Percentiles rank a stretch among this genome's conserved stretches.
These are phyloP conservation scores for Dendronephthya gigantea DNA, from an alignment of 64 coral and sea anemone genomes.

Conservation along the genomic window DNA sequence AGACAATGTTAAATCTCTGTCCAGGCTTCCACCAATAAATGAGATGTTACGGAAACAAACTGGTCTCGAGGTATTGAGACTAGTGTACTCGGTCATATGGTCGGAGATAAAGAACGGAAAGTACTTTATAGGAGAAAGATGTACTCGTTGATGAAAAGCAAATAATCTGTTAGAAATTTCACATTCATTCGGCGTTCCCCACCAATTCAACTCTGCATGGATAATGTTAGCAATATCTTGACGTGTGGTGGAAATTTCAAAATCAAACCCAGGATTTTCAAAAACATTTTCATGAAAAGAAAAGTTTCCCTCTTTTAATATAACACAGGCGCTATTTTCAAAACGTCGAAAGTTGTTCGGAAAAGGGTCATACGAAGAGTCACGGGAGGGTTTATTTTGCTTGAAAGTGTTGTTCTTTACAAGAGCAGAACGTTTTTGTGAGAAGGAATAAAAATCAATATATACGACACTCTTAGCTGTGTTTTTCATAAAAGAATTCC, in stretches of 20 bases:
- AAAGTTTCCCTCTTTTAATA: slow-evolving; percentile 60
- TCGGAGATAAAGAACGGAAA: slow-evolving; percentile 39
- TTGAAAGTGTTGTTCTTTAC: slow-evolving; percentile 42
- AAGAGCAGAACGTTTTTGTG: slow-evolving; percentile 2
- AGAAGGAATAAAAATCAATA: slow-evolving; percentile 39
- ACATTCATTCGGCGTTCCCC: slow-evolving; percentile 43
- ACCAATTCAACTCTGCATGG: slow-evolving; percentile 51
- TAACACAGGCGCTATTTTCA: slow-evolving; percentile 26
- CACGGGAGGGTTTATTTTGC: background rate
- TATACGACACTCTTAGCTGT: slow-evolving; percentile 33
- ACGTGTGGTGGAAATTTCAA: slow-evolving; percentile 36
- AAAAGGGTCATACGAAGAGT: slow-evolving; percentile 28
- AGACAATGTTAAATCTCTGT: slow-evolving; percentile 21
- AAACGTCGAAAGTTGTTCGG: slow-evolving; percentile 38
- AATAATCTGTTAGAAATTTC: slow-evolving; percentile 43
- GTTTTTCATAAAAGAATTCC: slow-evolving; percentile 41
- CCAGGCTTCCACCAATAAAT: slow-evolving; percentile 37
- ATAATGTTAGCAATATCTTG: slow-evolving; percentile 15
- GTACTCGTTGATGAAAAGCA: slow-evolving; percentile 50
- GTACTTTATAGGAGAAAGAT: slow-evolving; percentile 41
- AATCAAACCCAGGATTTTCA: slow-evolving; percentile 2
- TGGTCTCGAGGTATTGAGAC: background rate
- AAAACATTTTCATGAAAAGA: slow-evolving; percentile 47
- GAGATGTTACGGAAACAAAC: slow-evolving; percentile 31
- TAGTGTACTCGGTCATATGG: background rate